Base-by-base conservation (phyloP, 2,888 invertebrate genomes). In the Eueremaeus valkanovi region DNA sequence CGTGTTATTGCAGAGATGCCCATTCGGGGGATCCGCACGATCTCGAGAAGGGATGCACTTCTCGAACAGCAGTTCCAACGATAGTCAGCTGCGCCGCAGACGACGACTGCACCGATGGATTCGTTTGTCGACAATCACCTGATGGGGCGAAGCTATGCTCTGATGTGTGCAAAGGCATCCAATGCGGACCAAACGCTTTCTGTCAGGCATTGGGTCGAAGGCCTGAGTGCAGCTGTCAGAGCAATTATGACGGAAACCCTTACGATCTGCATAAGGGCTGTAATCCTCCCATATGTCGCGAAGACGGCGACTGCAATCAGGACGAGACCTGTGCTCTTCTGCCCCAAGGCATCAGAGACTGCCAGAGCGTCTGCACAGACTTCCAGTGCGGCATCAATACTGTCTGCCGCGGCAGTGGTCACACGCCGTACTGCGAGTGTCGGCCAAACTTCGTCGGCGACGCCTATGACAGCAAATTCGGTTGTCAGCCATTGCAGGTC, bases 221-320 rank as follows among this genome's bases (percentile, higher is more conserved):
- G 66, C 93, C 94, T 1, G 90, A 93, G 80, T 94, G 94, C 82
- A 88, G 90, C 81, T 95, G 94, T 84, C 91, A 92, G 21, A 87
- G 90, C 55, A 92, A 93, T 45, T 92, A 89, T 82, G 76, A 76
- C 73, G 95, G 94, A 36, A 90, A 92, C 83, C 93, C 94, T 0
- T 89, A 89, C 79, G 92, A 94, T 83, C 85, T 92, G 27, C 87
- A 87, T 78, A 85, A 87, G 6, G 94, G 94, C 1, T 94, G 94
- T 81, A 91, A 77, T 63, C 78, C 77, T 73, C 75, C 75, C 1
- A 29, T 73, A 31, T 80, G 80, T 70, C 31, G 74, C 5, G 72
- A 73, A 55, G 76, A 80, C 49, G 73, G 73, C 18, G 79, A 80
- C 68, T 80, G 80, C 58, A 49, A 74, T 13, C 78, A 77, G 33